Evolutionary conservation across 2,888 invertebrate genomes (phyloP).

Genomic region (Drosophila suboccidentalis): DNA sequence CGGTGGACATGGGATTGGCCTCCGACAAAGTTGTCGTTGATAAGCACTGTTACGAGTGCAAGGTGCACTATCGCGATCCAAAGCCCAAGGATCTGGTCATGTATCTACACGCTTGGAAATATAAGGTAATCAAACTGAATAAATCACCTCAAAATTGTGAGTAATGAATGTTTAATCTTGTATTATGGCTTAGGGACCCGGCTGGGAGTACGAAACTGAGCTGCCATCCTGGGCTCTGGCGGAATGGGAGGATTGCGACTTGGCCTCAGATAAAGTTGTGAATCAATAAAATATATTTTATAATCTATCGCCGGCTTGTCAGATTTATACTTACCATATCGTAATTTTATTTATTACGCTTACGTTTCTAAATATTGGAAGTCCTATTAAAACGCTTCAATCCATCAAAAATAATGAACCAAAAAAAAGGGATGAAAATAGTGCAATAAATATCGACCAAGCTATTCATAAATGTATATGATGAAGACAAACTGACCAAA

Average conservation of each 20-base stretch:
- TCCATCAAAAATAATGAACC: constrained; percentile 24
- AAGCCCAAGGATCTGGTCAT: constrained; percentile 96
- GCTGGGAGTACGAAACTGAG: constrained; percentile 97
- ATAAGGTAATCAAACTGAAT: constrained; percentile 88
- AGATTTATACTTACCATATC: constrained; percentile 18
- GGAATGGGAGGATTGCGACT: constrained; percentile 51
- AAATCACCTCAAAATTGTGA: not conserved
- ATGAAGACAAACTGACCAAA: constrained; percentile 59
- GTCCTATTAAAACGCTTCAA: constrained; percentile 34
- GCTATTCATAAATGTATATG: constrained; percentile 18
- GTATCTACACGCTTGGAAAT: constrained; percentile 98
- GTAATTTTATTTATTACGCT: constrained; percentile 26
- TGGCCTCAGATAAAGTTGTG: constrained; percentile 46
- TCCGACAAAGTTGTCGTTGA: constrained; percentile 92
- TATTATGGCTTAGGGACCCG: constrained; percentile 91
- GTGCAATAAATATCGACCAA: constrained; percentile 58
- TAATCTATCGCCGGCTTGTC: constrained; percentile 13
- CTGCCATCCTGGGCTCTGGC: constrained; percentile 94
- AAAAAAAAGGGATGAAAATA: constrained; percentile 21
- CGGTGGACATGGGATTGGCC: constrained; percentile 32
- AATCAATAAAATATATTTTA: constrained; percentile 24
- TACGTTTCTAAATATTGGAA: constrained; percentile 25
- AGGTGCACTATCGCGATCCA: constrained; percentile 96
- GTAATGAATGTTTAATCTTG: constrained; percentile 32
- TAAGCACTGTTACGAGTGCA: constrained; percentile 96